phyloP scores from a whole-genome alignment of 2,888 invertebrate species.

The Seira sanloemensis region DNA sequence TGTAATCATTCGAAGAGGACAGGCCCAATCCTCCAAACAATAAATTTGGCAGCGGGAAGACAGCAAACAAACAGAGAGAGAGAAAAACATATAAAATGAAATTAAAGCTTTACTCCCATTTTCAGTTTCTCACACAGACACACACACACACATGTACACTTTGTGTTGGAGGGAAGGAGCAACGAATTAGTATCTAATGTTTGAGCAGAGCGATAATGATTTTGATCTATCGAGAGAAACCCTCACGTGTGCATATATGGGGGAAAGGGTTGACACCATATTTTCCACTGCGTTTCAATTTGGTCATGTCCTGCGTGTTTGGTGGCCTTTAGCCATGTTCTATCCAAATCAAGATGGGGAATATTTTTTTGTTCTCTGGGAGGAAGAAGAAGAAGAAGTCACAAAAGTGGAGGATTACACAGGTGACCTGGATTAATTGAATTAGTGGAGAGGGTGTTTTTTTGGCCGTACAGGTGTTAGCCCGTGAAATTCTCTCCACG shows the following conservation, averaged over 20 bases:
- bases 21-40: neutral
- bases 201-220: too few relatives aligned
- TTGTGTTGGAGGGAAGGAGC: too few relatives aligned
- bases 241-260: neutral
- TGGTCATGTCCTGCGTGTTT: neutral
- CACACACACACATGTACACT: neutral
- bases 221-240: constrained; percentile 3
- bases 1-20: constrained; percentile 11
- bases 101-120: neutral
- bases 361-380: neutral
- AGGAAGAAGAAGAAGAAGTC: neutral
- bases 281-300: too few relatives aligned
- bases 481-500: too few relatives aligned
- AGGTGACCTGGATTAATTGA: constrained; percentile 44
- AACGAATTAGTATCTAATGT: too few relatives aligned
- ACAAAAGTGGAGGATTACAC: constrained; percentile 31
- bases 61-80: neutral
- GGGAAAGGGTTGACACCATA: too few relatives aligned
- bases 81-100: neutral
- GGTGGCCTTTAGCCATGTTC: neutral
- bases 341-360: constrained; percentile 4
- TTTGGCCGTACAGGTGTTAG: constrained; percentile 3
- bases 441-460: neutral
- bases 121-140: too few relatives aligned
- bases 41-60: neutral